phyloP scores from a whole-genome alignment of 35 echinoderm and acorn worm genomes.

The Apostichopus japonicus region DNA sequence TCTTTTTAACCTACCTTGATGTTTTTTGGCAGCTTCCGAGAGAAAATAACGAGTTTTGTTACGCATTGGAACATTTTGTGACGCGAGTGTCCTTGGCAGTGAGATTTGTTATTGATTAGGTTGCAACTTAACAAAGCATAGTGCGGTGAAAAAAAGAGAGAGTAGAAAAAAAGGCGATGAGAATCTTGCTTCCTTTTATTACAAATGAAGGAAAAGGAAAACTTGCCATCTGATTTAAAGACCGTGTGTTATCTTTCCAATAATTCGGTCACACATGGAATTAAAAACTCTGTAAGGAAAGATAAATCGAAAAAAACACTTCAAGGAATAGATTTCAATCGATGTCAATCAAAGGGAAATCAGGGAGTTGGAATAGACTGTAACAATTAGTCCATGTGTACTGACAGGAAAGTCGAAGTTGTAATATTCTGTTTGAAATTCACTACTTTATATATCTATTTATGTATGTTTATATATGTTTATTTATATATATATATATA shows the following conservation, averaged over 20 bases:
- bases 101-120: constrained; percentile 21
- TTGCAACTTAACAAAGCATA: constrained; percentile 12
- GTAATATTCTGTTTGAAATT: no score
- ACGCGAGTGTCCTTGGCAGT: constrained; percentile 9
- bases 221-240: constrained; percentile 1
- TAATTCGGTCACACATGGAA: neutral
- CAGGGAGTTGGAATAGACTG: neutral
- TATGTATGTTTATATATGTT: no score
- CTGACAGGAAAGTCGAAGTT: no score
- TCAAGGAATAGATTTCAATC: neutral
- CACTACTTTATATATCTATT: no score
- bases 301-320: neutral
- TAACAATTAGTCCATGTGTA: neutral
- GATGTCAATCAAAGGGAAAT: neutral
- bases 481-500: neutral
- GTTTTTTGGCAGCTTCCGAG: constrained; percentile 3
- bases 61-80: neutral
- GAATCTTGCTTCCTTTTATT: neutral
- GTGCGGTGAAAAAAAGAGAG: neutral
- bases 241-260: neutral
- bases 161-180: neutral
- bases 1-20: constrained; percentile 1
- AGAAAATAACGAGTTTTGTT: constrained; percentile 21
- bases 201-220: neutral
- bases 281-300: no score